Percentiles rank a stretch among this genome's conserved stretches.
These are phyloP conservation scores for Eubasilissa regina DNA, from an alignment of 1,140 invertebrate genomes.

Conservation along the genomic window DNA sequence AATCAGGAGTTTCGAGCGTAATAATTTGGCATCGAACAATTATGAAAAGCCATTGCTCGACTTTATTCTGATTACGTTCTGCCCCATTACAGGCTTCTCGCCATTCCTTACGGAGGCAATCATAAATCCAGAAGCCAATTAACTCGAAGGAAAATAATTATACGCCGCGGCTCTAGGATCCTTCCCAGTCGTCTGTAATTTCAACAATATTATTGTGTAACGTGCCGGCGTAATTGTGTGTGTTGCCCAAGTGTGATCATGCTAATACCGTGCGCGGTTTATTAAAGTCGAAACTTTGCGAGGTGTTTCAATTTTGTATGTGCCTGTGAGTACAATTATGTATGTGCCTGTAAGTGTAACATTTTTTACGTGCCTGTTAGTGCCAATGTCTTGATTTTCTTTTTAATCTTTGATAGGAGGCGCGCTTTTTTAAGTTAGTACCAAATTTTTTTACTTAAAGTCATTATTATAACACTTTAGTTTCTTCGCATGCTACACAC, in stretches of 20 bases:
- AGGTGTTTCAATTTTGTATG: not conserved
- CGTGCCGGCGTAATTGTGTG: conserved; percentile 36
- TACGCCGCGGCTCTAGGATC: conserved; percentile 13
- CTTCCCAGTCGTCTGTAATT: conserved; percentile 32
- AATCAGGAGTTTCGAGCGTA: not conserved
- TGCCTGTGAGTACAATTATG: no score
- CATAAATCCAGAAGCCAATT: conserved; percentile 50
- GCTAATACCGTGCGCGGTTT: conserved; percentile 7
- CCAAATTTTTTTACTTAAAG: no score
- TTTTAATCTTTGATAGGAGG: no score
- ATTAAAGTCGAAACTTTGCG: conserved; percentile 9
- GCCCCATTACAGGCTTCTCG: conserved; percentile 12
- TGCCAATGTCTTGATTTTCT: no score
- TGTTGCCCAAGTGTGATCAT: conserved; percentile 42
- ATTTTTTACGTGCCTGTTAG: no score
- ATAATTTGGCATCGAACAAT: conserved; percentile 12
- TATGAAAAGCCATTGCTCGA: conserved; percentile 2
- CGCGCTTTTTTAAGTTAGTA: no score
- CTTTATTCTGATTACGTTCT: conserved; percentile 32
- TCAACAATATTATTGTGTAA: conserved; percentile 36
- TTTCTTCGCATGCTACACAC: no score
- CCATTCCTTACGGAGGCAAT: conserved; percentile 37
- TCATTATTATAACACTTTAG: no score
- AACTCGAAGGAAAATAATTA: conserved; percentile 50
- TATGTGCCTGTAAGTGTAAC: no score